A percentile compares a stretch with the other conserved stretches of the same genome.
phyloP scores from a whole-genome alignment of 2,797 vertebrate genomes.

The Aselliscus stoliczkanus region DNA sequence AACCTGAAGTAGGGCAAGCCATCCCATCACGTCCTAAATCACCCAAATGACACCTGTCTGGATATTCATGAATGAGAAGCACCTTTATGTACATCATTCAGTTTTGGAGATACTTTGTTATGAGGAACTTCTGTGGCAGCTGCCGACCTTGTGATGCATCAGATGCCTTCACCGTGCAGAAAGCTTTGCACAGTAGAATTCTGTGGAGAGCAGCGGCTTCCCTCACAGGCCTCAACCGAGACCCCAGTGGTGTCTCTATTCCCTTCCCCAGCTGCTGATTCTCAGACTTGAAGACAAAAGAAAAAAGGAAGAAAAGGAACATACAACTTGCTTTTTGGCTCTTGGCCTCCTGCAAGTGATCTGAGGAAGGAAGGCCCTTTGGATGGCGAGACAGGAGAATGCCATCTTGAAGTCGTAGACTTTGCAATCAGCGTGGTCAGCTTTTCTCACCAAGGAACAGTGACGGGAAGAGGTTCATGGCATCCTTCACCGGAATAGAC shows the following conservation, averaged over 20 bases:
- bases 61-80: no score
- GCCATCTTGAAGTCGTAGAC: background rate
- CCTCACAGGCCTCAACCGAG: background rate
- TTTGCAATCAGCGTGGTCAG: background rate
- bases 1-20: no score
- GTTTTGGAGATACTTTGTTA: no score
- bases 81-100: rapidly evolving
- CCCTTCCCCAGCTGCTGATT: background rate
- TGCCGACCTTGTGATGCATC: rapidly evolving
- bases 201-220: rapidly evolving
- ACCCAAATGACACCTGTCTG: rapidly evolving
- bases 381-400: background rate
- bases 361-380: background rate
- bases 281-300: background rate
- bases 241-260: rapidly evolving
- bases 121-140: background rate
- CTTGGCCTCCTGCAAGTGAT: rapidly evolving
- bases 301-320: no score
- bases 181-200: rapidly evolving
- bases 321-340: rapidly evolving
- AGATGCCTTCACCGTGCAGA: rapidly evolving
- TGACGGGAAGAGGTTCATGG: rapidly evolving
- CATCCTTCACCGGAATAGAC: background rate
- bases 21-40: background rate
- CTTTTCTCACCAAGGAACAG: background rate